phyloP scores from a whole-genome alignment of 1,140 invertebrate genomes.

The Ips typographus region DNA sequence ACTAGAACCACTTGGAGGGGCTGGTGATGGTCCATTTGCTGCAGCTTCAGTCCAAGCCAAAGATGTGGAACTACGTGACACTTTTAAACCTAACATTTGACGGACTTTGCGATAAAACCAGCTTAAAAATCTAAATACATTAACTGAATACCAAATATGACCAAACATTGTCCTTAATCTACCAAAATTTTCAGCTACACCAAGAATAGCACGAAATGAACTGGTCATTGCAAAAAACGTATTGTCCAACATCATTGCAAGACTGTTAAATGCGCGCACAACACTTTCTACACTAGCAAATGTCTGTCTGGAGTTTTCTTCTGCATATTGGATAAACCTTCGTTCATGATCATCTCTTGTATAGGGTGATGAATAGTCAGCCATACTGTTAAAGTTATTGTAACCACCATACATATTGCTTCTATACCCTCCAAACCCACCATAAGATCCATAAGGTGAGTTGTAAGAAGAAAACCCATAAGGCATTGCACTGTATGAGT shows the following conservation, averaged over 20 bases:
- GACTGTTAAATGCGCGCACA: slow-evolving; percentile 86
- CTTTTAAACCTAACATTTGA: slow-evolving; percentile 64
- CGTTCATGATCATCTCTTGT: slow-evolving; percentile 62
- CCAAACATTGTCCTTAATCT: slow-evolving; percentile 78
- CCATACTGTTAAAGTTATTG: slow-evolving; percentile 43
- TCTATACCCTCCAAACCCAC: slow-evolving; percentile 48
- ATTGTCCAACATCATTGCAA: slow-evolving; percentile 96
- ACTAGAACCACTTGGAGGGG: slow-evolving; percentile 51
- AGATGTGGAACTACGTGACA: slow-evolving; percentile 39
- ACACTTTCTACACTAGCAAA: slow-evolving; percentile 94
- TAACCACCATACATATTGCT: slow-evolving; percentile 46
- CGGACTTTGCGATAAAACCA: slow-evolving; percentile 78
- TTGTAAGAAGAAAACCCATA: slow-evolving; percentile 37
- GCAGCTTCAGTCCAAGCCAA: slow-evolving; percentile 63
- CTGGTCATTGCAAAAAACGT: slow-evolving; percentile 93
- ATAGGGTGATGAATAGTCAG: slow-evolving; percentile 51
- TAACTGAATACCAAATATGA: slow-evolving; percentile 82
- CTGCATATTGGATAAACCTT: slow-evolving; percentile 81
- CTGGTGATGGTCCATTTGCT: slow-evolving; percentile 54
- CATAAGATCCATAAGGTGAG: slow-evolving; percentile 32
- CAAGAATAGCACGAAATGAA: slow-evolving; percentile 91
- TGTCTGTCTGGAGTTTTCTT: slow-evolving; percentile 86
- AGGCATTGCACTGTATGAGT: slow-evolving; percentile 33
- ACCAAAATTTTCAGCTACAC: slow-evolving; percentile 93
- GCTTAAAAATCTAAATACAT: slow-evolving; percentile 73